A percentile compares a stretch with the other conserved stretches of the same genome.
phyloP scores from a whole-genome alignment of 92 coral and sea anemone genomes.

The Heliopora coerulea region DNA sequence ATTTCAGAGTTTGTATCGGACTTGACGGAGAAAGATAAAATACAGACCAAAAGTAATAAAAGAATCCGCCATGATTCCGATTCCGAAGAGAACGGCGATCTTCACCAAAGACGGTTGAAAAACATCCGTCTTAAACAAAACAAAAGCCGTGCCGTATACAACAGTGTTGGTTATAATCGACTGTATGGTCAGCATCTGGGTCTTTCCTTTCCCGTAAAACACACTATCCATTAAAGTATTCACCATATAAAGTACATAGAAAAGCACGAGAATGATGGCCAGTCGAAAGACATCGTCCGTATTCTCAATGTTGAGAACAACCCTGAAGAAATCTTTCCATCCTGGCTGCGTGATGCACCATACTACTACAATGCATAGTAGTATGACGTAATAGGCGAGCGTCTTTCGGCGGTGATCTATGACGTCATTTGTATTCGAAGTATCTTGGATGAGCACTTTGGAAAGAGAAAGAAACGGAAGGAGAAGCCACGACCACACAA shows the following conservation, averaged over 20 bases:
- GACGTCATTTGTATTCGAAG: constrained; percentile 20
- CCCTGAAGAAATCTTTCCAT: constrained; percentile 28
- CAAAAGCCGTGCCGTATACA: constrained; percentile 26
- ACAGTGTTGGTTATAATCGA: constrained; percentile 33
- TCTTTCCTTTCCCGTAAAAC: constrained; percentile 31
- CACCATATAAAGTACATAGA: constrained; percentile 28
- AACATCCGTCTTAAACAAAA: constrained; percentile 20
- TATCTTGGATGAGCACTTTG: constrained; percentile 37
- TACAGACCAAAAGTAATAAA: constrained; percentile 28
- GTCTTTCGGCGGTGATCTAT: constrained; percentile 33
- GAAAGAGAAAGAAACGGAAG: constrained; percentile 31
- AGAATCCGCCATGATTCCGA: constrained; percentile 29
- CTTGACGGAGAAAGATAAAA: constrained; percentile 27
- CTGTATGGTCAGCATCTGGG: constrained; percentile 37
- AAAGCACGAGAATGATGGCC: constrained; percentile 22
- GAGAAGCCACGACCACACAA: constrained; percentile 32
- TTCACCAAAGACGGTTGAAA: constrained; percentile 21
- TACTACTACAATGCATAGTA: neutral
- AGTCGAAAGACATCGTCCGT: constrained; percentile 26
- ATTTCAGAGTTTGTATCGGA: constrained; percentile 4
- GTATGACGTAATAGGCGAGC: constrained; percentile 23
- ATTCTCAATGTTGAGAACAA: constrained; percentile 15
- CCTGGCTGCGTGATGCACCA: constrained; percentile 28
- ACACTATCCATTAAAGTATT: constrained; percentile 34
- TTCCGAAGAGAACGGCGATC: constrained; percentile 24